Evolutionary conservation across 2,113 vertebrate genomes (phyloP), one percentile per base, ranked within the genome.

Genomic region (Megaleporinus macrocephalus): DNA sequence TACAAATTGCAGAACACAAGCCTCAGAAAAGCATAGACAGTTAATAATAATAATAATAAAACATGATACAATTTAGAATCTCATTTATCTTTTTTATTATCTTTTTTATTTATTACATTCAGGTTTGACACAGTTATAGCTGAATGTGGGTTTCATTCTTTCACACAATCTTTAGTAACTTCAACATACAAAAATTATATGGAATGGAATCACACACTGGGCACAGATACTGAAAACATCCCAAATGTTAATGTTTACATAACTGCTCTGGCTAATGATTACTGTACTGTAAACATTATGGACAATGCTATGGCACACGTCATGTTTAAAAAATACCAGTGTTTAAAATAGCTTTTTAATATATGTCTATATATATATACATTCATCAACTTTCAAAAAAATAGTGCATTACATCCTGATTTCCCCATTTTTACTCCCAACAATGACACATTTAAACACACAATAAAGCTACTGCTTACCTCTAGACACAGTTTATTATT

Each of bases 281-380:
- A 61, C 51, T 9, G 18, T 44, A 53, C 6, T 79, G 76, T 82
- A 85, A 82, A 85, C 71, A 55, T 65, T 30, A 57, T n/a, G 16
- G 26, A 70, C 18, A 73, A 80, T 41, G 26, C 26, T 36, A 44
- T 79, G 76, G 71, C 71, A 86, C 49, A 2, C 10, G 16, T 44
- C 16, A 53, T 78, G 26, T 5, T 72, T 36, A 76, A 75, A 63
- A 85, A 79, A 78, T 69, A 71, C 36, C 33, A 57, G 20, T 5
- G 63, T 30, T n/a, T 63, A 79, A 78, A 81, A 75, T 77, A 74
- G 10, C 33, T 1, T 14, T 47, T 30, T 69, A 0, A 16, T 44
- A 16, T 73, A 14, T 41, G 26, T 63, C 16, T 65, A 16, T 36
- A 36, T 36, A 65, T 22, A 10, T 70, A 63, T 36, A 63, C 41